These are phyloP conservation scores for Polydesmus complanatus DNA, from an alignment of 2,888 invertebrate species.

Conservation along the genomic window DNA sequence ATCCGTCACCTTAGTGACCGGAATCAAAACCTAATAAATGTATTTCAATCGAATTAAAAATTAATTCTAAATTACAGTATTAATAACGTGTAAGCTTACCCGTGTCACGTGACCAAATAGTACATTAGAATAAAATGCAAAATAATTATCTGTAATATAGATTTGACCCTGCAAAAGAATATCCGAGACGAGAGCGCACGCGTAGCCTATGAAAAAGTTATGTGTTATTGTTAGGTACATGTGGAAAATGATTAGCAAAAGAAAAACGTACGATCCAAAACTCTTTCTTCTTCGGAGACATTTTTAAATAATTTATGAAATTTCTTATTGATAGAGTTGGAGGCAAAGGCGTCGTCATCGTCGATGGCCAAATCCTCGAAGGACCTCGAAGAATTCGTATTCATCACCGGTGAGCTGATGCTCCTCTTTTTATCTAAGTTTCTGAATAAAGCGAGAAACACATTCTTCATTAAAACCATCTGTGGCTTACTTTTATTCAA, in stretches of 20 bases:
- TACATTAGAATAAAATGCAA: constrained; percentile 91
- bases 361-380: constrained; percentile 10
- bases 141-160: constrained; percentile 86
- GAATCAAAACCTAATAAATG: constrained; percentile 58
- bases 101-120: constrained; percentile 78
- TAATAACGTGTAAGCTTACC: constrained; percentile 39
- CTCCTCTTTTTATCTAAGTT: constrained; percentile 22
- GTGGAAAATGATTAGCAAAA: background rate
- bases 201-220: constrained; percentile 63
- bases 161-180: constrained; percentile 83
- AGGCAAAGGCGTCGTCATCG: constrained; percentile 14
- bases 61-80: background rate
- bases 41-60: background rate
- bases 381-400: background rate
- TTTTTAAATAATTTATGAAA: constrained; percentile 75
- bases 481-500: too few species aligned
- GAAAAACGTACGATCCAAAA: constrained; percentile 56
- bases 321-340: constrained; percentile 51
- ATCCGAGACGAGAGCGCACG: constrained; percentile 82
- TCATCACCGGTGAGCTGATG: constrained; percentile 35
- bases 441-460: too few species aligned
- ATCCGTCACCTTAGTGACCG: constrained; percentile 65
- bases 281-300: constrained; percentile 67
- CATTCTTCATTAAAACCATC: too few species aligned
- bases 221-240: too few species aligned